Evolutionary conservation across 2,888 invertebrate species (phyloP).

Genomic region (Tryphoninae sp.): DNA sequence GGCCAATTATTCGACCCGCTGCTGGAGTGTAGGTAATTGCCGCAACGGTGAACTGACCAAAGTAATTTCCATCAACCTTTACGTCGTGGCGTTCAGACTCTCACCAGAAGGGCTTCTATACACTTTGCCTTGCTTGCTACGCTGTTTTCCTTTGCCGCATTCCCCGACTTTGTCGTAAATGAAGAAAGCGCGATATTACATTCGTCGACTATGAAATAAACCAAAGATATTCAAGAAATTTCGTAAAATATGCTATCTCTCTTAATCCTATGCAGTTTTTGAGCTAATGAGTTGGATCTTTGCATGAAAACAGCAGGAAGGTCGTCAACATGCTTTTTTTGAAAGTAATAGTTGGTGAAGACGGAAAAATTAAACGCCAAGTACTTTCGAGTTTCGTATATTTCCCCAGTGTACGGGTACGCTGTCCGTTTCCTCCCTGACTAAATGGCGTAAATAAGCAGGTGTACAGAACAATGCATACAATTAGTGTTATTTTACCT

Average conservation of each 20-base stretch:
- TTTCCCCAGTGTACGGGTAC: background rate
- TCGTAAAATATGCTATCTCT: too few species aligned
- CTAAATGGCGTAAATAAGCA: slow-evolving; percentile 38
- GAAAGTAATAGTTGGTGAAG: background rate
- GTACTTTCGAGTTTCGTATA: background rate
- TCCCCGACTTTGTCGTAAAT: background rate
- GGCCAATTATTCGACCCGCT: slow-evolving; percentile 63
- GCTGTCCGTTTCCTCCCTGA: slow-evolving; percentile 34
- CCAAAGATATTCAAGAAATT: background rate
- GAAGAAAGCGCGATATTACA: background rate
- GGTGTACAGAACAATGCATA: slow-evolving; percentile 37
- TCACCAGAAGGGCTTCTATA: slow-evolving; percentile 8
- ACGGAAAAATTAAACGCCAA: background rate
- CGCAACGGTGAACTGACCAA: slow-evolving; percentile 62
- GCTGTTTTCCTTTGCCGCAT: background rate
- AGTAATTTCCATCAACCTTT: slow-evolving; percentile 64
- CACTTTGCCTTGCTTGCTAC: background rate
- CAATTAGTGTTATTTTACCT: slow-evolving; percentile 47
- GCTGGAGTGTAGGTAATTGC: slow-evolving; percentile 60
- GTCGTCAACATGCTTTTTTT: too few species aligned
- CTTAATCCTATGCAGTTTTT: too few species aligned
- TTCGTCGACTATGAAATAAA: background rate
- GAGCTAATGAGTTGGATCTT: too few species aligned
- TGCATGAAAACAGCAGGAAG: too few species aligned
- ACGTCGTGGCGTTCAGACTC: slow-evolving; percentile 1